A percentile compares a stretch with the other conserved stretches of the same genome.
Evolutionary conservation across 2,888 invertebrate species (phyloP).

Genomic region (Platypus cylindrus): DNA sequence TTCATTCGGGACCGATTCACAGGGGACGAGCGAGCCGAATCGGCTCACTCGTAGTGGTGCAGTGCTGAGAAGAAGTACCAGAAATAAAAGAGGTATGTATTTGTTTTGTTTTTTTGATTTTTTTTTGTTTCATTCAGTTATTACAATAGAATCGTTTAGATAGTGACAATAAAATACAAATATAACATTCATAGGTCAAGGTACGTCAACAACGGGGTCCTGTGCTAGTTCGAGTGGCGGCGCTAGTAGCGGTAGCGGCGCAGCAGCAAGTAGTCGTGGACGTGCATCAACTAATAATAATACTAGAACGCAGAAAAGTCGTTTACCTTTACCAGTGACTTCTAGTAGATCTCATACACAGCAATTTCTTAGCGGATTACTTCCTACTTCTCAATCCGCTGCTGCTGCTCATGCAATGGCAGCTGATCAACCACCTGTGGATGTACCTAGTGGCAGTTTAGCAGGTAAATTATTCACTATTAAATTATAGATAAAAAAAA

Average conservation of each 20-base stretch:
- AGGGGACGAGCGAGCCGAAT: too few species aligned
- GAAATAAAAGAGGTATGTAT: constrained; percentile 35
- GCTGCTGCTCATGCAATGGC: constrained; percentile 29
- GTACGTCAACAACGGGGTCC: constrained; percentile 47
- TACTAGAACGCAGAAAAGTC: constrained; percentile 25
- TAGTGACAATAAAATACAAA: neutral
- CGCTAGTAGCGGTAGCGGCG: constrained; percentile 15
- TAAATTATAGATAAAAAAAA: too few species aligned
- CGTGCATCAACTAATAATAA: constrained; percentile 7
- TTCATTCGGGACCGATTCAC: too few species aligned
- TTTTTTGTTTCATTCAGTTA: constrained; percentile 1
- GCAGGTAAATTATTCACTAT: constrained; percentile 21
- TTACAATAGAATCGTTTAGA: constrained; percentile 2
- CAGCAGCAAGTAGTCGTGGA: constrained; percentile 12
- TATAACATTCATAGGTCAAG: constrained; percentile 28
- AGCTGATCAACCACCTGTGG: constrained; percentile 28
- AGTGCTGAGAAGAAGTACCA: constrained; percentile 39
- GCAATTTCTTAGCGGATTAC: constrained; percentile 12
- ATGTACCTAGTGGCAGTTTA: constrained; percentile 32
- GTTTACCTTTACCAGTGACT: constrained; percentile 24
- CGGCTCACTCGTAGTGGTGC: constrained; percentile 42
- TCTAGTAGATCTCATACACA: constrained; percentile 13
- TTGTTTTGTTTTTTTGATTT: constrained; percentile 3
- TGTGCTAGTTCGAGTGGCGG: constrained; percentile 44
- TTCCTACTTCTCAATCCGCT: constrained; percentile 15